Evolutionary conservation across 2,113 vertebrate species (phyloP).

Genomic region (Acrocephalus arundinaceus): DNA sequence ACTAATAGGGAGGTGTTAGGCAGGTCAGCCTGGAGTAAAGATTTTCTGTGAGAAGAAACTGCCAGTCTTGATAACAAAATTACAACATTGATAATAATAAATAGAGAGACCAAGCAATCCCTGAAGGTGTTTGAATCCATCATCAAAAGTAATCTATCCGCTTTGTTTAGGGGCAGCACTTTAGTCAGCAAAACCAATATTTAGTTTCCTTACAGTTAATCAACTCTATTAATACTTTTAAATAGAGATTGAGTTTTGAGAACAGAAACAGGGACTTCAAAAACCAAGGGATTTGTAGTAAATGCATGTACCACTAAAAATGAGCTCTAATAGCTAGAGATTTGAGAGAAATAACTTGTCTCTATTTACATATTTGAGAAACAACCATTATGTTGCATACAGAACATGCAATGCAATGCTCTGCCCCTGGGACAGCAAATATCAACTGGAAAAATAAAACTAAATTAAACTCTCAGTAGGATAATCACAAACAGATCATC

Average conservation of each 20-base stretch:
- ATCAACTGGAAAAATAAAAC: not conserved
- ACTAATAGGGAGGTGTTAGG: constrained; percentile 32
- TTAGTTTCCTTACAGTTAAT: not conserved
- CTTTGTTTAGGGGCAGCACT: not conserved
- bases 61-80: constrained; percentile 11
- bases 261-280: not conserved
- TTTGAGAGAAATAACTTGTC: not conserved
- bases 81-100: not conserved
- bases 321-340: not conserved
- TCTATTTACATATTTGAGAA: not conserved
- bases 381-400: not conserved
- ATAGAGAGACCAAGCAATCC: not conserved
- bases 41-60: constrained; percentile 21
- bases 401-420: not conserved
- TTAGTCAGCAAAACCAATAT: not conserved
- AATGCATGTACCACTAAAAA: not conserved
- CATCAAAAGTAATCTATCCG: not conserved
- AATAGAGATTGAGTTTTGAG: not conserved
- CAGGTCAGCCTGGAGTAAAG: not conserved
- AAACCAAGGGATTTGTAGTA: not conserved
- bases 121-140: not conserved
- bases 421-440: not conserved
- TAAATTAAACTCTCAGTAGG: not conserved
- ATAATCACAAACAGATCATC: constrained; percentile 11
- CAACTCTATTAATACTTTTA: not conserved